Evolutionary conservation across 2,797 vertebrate species (phyloP).

Genomic region (Phalanger gymnotis): DNA sequence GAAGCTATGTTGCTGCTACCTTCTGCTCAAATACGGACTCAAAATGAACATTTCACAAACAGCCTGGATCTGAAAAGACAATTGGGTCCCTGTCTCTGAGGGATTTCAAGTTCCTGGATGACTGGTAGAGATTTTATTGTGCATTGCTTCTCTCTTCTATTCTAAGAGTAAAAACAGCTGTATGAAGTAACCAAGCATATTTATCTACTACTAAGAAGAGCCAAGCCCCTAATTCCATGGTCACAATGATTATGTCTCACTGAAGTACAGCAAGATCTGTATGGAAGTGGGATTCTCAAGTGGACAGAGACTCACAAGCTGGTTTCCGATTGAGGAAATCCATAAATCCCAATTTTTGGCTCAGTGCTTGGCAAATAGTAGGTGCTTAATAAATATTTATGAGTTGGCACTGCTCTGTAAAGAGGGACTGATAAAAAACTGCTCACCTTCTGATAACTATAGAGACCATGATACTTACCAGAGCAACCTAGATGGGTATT

Average conservation of each 20-base stretch:
- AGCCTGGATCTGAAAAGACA: background rate
- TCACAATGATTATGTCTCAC: background rate
- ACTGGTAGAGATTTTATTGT: background rate
- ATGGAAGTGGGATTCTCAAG: background rate
- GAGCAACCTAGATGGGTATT: background rate
- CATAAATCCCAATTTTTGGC: background rate
- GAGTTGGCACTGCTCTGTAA: background rate
- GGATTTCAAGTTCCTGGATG: background rate
- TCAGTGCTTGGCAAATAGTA: background rate
- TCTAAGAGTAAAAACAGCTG: background rate
- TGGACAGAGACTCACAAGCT: background rate
- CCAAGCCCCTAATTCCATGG: background rate
- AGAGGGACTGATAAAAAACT: background rate
- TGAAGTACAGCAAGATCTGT: background rate
- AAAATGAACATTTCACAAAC: background rate
- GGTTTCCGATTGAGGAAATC: background rate
- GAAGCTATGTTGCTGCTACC: background rate
- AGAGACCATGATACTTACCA: background rate
- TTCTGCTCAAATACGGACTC: background rate
- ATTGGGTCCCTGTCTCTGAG: background rate
- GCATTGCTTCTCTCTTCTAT: background rate
- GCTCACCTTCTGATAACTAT: background rate
- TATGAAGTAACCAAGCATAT: background rate
- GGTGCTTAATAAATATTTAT: background rate
- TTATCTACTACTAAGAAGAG: background rate